Evolutionary conservation across 2,113 vertebrate species (phyloP).

Genomic region (Plecotus auritus): DNA sequence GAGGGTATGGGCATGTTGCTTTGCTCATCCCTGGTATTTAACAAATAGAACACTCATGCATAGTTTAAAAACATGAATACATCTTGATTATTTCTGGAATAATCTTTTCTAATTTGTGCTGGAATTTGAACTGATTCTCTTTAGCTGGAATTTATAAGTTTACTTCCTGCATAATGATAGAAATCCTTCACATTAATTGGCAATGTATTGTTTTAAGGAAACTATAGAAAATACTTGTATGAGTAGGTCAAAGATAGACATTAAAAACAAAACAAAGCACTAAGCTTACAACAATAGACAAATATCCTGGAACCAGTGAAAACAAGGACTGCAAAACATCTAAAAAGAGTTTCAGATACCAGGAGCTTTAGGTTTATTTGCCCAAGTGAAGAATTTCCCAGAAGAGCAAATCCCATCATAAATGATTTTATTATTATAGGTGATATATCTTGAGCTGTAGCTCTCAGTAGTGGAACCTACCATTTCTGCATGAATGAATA

Average conservation of each 20-base stretch:
- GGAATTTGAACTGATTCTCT: neutral
- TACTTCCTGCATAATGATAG: neutral
- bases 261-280: neutral
- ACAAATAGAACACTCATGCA: neutral
- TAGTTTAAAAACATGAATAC: neutral
- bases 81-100: neutral
- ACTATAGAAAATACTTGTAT: neutral
- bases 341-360: neutral
- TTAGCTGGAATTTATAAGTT: neutral
- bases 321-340: neutral
- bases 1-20: neutral
- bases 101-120: slow-evolving; percentile 12
- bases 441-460: neutral
- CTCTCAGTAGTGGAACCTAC: neutral
- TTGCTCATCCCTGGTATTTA: neutral
- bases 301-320: neutral
- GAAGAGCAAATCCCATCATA: neutral
- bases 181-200: neutral
- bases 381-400: neutral
- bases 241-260: neutral
- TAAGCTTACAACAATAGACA: neutral
- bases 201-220: neutral
- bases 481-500: neutral
- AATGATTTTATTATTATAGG: neutral
- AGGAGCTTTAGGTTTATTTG: neutral